A percentile compares a stretch with the other conserved stretches of the same genome.
These are phyloP conservation scores for Stichopus chloronotus DNA, from an alignment of 35 echinoderm and acorn worm species.

Conservation along the genomic window DNA sequence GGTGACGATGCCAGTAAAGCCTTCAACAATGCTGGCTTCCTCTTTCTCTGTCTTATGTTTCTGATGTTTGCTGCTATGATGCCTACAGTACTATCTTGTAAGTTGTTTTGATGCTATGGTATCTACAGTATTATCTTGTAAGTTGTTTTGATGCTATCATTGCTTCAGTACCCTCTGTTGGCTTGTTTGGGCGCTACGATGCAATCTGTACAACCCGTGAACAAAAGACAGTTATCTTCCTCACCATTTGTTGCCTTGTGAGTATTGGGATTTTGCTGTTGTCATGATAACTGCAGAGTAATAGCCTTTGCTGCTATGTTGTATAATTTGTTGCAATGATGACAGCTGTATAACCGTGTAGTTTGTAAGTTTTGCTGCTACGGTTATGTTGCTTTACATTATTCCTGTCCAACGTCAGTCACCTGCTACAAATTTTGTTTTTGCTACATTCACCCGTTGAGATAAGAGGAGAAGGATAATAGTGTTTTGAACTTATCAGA, in stretches of 20 bases:
- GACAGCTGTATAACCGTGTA: background rate
- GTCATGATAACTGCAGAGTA: background rate
- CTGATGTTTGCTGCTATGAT: conserved; percentile 97
- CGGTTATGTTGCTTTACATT: too few species aligned
- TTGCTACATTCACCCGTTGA: too few species aligned
- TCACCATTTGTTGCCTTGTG: background rate
- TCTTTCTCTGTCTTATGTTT: conserved; percentile 93
- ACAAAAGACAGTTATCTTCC: background rate
- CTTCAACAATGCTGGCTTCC: conserved; percentile 88
- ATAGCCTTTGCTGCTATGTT: background rate
- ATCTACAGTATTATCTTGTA: conserved; percentile 97
- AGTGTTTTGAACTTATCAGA: too few species aligned
- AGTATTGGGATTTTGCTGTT: too few species aligned
- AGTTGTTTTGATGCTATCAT: conserved; percentile 31
- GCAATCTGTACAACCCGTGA: background rate
- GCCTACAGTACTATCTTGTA: conserved; percentile 49
- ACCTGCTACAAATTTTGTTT: too few species aligned
- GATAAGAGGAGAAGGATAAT: too few species aligned
- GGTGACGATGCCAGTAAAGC: conserved; percentile 89
- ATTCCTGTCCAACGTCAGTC: too few species aligned
- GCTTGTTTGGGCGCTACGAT: too few species aligned
- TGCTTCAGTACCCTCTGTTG: too few species aligned
- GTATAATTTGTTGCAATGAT: background rate
- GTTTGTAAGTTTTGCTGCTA: background rate
- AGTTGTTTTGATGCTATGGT: conserved; percentile 80